Base-by-base conservation (phyloP, 2,888 invertebrate species). In the Tenthredo scrophulariae region DNA sequence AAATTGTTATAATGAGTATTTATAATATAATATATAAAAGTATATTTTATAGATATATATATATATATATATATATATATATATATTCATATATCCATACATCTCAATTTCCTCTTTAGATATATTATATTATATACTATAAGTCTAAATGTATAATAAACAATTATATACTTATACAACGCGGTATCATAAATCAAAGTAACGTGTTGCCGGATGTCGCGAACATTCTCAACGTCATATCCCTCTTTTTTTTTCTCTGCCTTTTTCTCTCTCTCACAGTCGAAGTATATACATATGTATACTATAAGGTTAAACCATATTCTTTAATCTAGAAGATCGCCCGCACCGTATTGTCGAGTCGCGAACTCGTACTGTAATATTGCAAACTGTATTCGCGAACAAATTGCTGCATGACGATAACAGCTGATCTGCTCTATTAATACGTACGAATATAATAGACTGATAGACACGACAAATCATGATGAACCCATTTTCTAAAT, bases 161-260 rank as follows among this genome's bases (percentile, higher is more conserved):
- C 54, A 54, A 54, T 54, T 54, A 54, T 54, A 54, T n/a, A 54
- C 7, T 1, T n/a, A n/a, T 54, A 50, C 6, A 54, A 54, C n/a
- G 54, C 54, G 54, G 54, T 54, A n/a, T 54, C 54, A n/a, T 54
- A 54, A 54, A 54, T 54, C 54, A 54, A n/a, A 54, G 54, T n/a
- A 54, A 54, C 54, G 54, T 54, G 54, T n/a, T 54, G 54, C 54
- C 54, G 54, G 54, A 54, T n/a, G 54, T 54, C n/a, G 54, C 54
- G 54, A n/a, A 54, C 54, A n/a, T 54, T 54, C 54, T n/a, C 54
- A 18, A 18, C 18, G 54, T 46, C 54, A n/a, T n/a, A 18, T 54
- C 7, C 1, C 18, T 50, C 18, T 50, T 6, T 50, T n/a, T n/a
- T n/a, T 13, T 15, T 46, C 3, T 46, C 46, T 46, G 15, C 15